phyloP scores from a whole-genome alignment of 2,888 invertebrate genomes.

The Papilio protenor region DNA sequence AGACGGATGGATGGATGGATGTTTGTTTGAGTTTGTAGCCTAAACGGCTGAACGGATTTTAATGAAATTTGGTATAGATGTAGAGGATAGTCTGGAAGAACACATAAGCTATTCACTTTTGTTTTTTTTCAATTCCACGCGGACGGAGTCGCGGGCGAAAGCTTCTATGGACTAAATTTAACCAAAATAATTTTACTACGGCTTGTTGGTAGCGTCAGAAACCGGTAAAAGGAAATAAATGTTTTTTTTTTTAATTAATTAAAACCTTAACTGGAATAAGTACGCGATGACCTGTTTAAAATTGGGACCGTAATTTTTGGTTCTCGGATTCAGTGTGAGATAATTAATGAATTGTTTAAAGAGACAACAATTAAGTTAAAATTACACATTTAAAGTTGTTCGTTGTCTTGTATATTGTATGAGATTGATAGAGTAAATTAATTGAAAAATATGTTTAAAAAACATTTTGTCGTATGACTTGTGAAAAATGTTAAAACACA shows the following conservation, averaged over 20 bases:
- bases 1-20: no score
- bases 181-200: background rate
- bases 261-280: background rate
- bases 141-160: no score
- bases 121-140: no score
- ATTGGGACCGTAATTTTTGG: background rate
- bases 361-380: background rate
- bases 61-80: no score
- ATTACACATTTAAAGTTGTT: background rate
- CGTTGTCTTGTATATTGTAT: background rate
- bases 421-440: background rate
- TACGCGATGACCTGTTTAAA: background rate
- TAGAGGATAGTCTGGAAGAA: no score
- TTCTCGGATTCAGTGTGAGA: background rate
- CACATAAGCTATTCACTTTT: no score
- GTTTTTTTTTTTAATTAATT: background rate
- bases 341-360: conserved; percentile 1
- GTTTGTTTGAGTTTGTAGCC: no score
- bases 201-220: background rate
- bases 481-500: conserved; percentile 7
- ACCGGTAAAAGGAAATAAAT: background rate
- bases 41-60: no score
- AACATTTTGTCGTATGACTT: background rate
- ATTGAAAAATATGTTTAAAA: background rate
- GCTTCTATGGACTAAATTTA: background rate